phyloP scores from a whole-genome alignment of 1,140 invertebrate genomes.

The Pantala flavescens region DNA sequence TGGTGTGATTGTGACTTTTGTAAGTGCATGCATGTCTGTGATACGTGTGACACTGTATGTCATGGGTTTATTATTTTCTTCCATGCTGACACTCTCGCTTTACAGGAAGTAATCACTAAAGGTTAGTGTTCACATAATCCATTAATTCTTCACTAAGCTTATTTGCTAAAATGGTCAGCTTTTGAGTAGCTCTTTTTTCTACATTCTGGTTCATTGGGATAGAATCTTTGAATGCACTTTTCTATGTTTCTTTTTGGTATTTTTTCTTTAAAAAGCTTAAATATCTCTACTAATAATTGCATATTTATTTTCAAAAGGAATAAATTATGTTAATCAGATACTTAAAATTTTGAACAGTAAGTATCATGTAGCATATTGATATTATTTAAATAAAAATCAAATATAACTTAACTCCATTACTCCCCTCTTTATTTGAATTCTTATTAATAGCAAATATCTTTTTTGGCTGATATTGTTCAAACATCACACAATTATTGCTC shows the following conservation, averaged over 20 bases:
- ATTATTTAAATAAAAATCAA: no score
- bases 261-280: neutral
- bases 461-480: no score
- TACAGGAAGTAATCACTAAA: slow-evolving; percentile 10
- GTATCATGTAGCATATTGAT: no score
- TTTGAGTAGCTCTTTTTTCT: neutral
- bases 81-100: slow-evolving; percentile 7
- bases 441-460: no score
- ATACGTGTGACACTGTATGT: slow-evolving; percentile 1
- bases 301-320: no score
- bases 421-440: no score
- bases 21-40: neutral
- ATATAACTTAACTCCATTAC: no score
- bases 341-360: no score
- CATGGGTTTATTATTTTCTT: slow-evolving; percentile 4
- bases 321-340: no score
- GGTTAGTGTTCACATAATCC: slow-evolving; percentile 9
- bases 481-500: no score
- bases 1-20: neutral
- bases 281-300: neutral
- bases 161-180: neutral
- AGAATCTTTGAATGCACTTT: neutral
- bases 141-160: slow-evolving; percentile 7
- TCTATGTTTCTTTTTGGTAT: neutral
- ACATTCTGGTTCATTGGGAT: neutral